A percentile compares a stretch with the other conserved stretches of the same genome.
Conservation (phyloP, 2,888 invertebrate species). For the Diaperis boleti region DNA sequence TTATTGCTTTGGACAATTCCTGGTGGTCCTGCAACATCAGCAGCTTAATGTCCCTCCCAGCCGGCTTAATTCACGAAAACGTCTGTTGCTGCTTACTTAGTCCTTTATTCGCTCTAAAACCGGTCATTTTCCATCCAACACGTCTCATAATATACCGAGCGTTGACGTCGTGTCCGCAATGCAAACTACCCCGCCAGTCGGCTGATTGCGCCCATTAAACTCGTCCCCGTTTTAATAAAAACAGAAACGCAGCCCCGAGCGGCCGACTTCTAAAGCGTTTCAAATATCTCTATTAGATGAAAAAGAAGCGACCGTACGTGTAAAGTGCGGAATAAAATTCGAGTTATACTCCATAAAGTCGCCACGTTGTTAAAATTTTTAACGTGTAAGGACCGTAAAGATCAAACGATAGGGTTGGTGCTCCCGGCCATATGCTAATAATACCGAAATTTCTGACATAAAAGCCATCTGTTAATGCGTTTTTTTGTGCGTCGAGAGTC, state of each 20-base stretch:
- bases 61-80: no score
- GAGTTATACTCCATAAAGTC: constrained; percentile 39
- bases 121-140: background rate
- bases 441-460: constrained; percentile 42
- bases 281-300: constrained; percentile 21
- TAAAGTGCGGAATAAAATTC: constrained; percentile 29
- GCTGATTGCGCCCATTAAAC: background rate
- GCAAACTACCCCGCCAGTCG: background rate
- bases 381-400: constrained; percentile 39
- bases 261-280: background rate
- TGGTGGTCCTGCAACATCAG: no score
- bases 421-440: constrained; percentile 41
- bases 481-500: constrained; percentile 23
- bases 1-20: no score
- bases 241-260: background rate
- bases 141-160: background rate
- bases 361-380: constrained; percentile 41
- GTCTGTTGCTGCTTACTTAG: no score
- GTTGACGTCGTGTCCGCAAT: background rate
- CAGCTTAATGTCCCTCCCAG: no score
- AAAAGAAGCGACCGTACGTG: constrained; percentile 22
- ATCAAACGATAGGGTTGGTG: constrained; percentile 41
- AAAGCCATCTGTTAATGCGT: constrained; percentile 40
- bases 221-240: constrained; percentile 2
- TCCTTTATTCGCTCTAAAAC: background rate